Evolutionary conservation across 2,113 vertebrate species (phyloP).

Genomic region (Leptodactylus fuscus): DNA sequence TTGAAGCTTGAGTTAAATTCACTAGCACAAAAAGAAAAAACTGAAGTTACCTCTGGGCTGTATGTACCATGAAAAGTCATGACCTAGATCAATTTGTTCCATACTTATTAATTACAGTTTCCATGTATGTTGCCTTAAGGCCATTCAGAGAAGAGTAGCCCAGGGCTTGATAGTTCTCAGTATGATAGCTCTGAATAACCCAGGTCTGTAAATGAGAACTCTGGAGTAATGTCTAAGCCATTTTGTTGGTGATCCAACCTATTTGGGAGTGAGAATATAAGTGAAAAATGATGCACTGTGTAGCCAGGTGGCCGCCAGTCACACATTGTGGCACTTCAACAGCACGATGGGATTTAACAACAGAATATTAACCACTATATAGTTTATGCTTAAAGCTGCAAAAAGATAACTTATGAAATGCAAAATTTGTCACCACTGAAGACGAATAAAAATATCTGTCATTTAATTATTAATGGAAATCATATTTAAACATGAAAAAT

Average conservation of each 20-base stretch:
- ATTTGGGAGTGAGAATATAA: neutral
- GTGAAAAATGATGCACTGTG: neutral
- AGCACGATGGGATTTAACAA: conserved; percentile 6
- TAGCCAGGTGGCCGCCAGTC: neutral
- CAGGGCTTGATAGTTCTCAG: conserved; percentile 9
- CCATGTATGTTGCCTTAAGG: conserved; percentile 21
- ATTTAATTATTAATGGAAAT: too few species aligned
- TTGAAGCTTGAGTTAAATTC: neutral
- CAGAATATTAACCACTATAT: neutral
- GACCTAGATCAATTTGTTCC: conserved; percentile 15
- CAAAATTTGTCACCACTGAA: neutral
- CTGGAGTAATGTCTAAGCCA: neutral
- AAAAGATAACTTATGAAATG: conserved; percentile 13
- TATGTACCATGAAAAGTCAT: neutral
- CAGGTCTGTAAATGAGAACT: conserved; percentile 20
- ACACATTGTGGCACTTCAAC: neutral
- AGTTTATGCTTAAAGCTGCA: neutral
- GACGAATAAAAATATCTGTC: neutral
- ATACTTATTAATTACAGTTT: neutral
- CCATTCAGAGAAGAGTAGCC: conserved; percentile 12
- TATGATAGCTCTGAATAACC: neutral
- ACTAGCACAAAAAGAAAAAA: neutral
- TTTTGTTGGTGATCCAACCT: neutral
- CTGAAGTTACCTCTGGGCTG: neutral
- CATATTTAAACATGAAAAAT: too few species aligned